These are phyloP conservation scores for Cheilosia impressa DNA, from an alignment of 2,888 invertebrate species.

Conservation along the genomic window DNA sequence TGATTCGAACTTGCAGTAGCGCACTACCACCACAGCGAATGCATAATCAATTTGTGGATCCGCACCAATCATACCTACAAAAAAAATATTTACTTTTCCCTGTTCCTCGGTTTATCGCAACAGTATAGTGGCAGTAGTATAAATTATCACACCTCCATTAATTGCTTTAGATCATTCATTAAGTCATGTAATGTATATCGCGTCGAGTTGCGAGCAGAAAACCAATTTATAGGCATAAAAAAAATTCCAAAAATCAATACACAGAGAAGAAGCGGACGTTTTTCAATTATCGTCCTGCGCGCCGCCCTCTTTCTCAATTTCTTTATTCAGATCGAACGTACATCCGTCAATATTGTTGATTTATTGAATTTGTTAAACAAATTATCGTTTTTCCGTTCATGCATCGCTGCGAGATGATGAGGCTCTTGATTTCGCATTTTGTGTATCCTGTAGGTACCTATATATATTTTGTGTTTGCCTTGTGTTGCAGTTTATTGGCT, in stretches of 20 bases:
- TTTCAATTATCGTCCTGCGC: slow-evolving; percentile 49
- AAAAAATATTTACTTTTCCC: neutral
- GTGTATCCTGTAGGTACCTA: neutral
- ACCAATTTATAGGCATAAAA: slow-evolving; percentile 6
- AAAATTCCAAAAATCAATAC: slow-evolving; percentile 18
- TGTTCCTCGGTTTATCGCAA: slow-evolving; percentile 44
- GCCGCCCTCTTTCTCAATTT: neutral
- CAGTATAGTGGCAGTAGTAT: slow-evolving; percentile 54
- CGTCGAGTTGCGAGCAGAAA: neutral
- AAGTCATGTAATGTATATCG: slow-evolving; percentile 52
- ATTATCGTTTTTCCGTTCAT: slow-evolving; percentile 18
- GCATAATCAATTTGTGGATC: slow-evolving; percentile 23
- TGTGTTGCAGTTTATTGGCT: slow-evolving; percentile 61
- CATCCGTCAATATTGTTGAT: slow-evolving; percentile 59
- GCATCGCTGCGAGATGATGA: slow-evolving; percentile 20
- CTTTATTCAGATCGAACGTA: slow-evolving; percentile 25
- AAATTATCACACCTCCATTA: slow-evolving; percentile 59
- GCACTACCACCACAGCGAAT: slow-evolving; percentile 7
- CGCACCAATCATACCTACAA: slow-evolving; percentile 19
- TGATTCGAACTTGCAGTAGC: slow-evolving; percentile 38
- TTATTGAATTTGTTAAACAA: slow-evolving; percentile 54
- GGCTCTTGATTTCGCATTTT: slow-evolving; percentile 26
- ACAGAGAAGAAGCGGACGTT: slow-evolving; percentile 11
- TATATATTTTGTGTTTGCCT: neutral
- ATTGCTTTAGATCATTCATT: slow-evolving; percentile 67